Conservation (phyloP, 2,888 invertebrate genomes). For the Drosophila phalerata region DNA sequence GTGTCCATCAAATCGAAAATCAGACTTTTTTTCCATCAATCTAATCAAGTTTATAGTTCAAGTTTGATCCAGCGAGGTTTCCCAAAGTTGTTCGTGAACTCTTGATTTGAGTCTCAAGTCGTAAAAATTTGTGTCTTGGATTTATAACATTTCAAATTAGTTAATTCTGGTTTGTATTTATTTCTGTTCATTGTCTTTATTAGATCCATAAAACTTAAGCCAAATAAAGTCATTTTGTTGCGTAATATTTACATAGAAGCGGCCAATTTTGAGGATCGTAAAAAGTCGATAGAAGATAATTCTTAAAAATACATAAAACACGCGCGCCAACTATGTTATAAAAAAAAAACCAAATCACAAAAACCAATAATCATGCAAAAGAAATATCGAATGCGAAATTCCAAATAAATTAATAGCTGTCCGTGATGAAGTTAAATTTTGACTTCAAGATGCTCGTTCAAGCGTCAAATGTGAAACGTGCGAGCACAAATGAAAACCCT, state of each 20-base stretch:
- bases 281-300: conserved; percentile 38
- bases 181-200: conserved; percentile 40
- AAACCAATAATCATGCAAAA: conserved; percentile 1
- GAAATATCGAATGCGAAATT: conserved; percentile 16
- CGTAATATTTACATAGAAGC: conserved; percentile 70
- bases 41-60: conserved; percentile 73
- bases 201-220: conserved; percentile 67
- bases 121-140: conserved; percentile 52
- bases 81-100: conserved; percentile 35
- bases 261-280: conserved; percentile 36
- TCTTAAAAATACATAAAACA: conserved; percentile 17
- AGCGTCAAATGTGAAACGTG: conserved; percentile 78
- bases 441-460: conserved; percentile 35
- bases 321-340: conserved; percentile 2
- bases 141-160: conserved; percentile 44
- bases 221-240: conserved; percentile 73
- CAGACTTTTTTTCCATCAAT: conserved; percentile 25
- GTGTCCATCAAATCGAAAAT: conserved; percentile 3
- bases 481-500: conserved; percentile 28
- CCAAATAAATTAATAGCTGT: conserved; percentile 68
- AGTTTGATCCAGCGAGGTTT: conserved; percentile 44
- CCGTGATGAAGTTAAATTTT: conserved; percentile 44
- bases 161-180: conserved; percentile 4
- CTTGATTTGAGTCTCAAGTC: conserved; percentile 51
- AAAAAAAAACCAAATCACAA: not conserved